Base-by-base conservation (phyloP, 2,113 vertebrate species). In the Phoxinus phoxinus region DNA sequence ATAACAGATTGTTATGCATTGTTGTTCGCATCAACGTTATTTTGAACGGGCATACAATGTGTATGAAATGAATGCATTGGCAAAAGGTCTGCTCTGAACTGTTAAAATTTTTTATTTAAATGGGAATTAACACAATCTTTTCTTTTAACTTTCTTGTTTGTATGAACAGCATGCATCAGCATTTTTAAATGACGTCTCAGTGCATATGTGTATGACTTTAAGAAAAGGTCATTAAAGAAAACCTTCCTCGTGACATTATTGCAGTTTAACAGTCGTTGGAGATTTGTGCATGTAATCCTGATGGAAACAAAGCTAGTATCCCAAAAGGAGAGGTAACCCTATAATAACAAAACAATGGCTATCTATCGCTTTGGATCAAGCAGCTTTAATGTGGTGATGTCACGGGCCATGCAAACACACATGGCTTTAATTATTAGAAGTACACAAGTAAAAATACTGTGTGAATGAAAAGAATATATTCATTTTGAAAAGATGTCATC, bases 61-160 rank as follows among this genome's bases (percentile, higher is more conserved):
- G 10, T 27, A 71, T 79, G 17, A 56, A 69, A 44, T 27, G 73
- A 35, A 85, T 78, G 73, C 1, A 35, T 27, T 58, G 48, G 15
- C 7, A 48, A 21, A 32, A 56, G 15, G 12, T 48, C 72, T 58
- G 58, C 10, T 58, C 19, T 61, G 53, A 73, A 32, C 37, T n/a
- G 58, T 89, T 89, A 21, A 21, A 69, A 8, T 37, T 35, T 69
- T 4, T 35, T 11, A 35, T 37, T 69, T 0, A 35, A 35, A 69
- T 69, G 67, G 9, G 67, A 71, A 41, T 71, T 41, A 72, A 27
- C 15, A 21, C 46, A 76, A 4, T 17, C 32, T 23, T 67, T 67
- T 44, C 15, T 46, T 0, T 19, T 63, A 81, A 2, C 23, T 1
- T 15, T 23, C 11, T 73, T 51, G 46, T 80, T 46, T 65, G 58